Evolutionary conservation across 2,113 vertebrate genomes (phyloP).

Genomic region (Pimephales promelas): DNA sequence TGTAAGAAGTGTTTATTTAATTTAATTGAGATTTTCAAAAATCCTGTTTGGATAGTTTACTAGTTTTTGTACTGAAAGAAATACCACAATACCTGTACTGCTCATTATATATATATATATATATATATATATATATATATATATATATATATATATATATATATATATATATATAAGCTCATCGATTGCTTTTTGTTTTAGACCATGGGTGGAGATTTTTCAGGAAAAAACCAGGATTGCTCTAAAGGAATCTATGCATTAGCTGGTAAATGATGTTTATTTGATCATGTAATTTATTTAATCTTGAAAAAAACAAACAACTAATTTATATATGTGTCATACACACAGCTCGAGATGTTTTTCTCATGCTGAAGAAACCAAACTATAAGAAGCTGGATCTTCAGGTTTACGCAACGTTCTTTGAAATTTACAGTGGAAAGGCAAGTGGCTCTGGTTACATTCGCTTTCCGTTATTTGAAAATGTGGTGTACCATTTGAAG

Average conservation of each 20-base stretch:
- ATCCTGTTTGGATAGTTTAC: background rate
- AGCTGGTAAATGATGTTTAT: constrained; percentile 79
- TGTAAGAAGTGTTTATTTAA: constrained; percentile 72
- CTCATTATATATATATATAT: background rate
- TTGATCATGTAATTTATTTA: background rate
- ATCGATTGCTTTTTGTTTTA: constrained; percentile 62
- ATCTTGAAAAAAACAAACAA: background rate
- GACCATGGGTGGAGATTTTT: constrained; percentile 99
- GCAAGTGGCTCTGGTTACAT: constrained; percentile 65
- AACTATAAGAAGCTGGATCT: constrained; percentile 97
- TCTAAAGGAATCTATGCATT: constrained; percentile 97
- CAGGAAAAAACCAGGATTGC: constrained; percentile 97
- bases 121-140: too few species aligned
- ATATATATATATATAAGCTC: background rate
- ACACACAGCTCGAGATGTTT: constrained; percentile 91
- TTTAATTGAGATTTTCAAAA: background rate
- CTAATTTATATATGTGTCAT: background rate
- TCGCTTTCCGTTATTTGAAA: background rate
- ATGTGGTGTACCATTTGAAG: background rate
- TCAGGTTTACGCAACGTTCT: constrained; percentile 96
- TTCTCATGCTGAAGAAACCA: constrained; percentile 98
- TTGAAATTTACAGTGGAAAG: constrained; percentile 99
- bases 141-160: background rate
- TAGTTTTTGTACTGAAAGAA: background rate
- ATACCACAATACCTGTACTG: background rate